Conservation (phyloP, 1,140 invertebrate species). For the Tetramorium simillimum region DNA sequence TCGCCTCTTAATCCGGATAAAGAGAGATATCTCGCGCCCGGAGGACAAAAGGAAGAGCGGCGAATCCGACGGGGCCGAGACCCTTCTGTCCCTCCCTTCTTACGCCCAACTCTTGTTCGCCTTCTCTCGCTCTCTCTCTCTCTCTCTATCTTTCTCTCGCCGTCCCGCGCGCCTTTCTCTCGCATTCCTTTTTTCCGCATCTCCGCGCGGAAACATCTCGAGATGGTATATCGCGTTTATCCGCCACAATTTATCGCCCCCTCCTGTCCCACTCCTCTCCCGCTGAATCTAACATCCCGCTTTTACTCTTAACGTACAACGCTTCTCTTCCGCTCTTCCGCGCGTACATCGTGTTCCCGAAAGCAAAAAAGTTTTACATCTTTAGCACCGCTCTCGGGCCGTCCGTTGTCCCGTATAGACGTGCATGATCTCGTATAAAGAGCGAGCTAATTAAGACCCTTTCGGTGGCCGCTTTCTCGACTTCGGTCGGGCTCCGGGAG, state of each 20-base stretch:
- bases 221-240: slow-evolving; percentile 63
- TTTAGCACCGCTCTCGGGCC: not conserved
- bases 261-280: not conserved
- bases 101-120: not conserved
- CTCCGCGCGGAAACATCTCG: slow-evolving; percentile 28
- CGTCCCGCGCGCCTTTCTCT: not conserved
- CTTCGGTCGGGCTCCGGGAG: not conserved
- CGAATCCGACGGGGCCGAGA: slow-evolving; percentile 26
- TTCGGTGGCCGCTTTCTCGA: not conserved
- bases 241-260: slow-evolving; percentile 62
- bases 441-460: slow-evolving; percentile 62
- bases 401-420: not conserved
- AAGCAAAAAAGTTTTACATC: not conserved
- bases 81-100: not conserved
- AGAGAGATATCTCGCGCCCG: slow-evolving; percentile 75
- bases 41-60: slow-evolving; percentile 68
- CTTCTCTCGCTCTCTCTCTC: slow-evolving; percentile 24
- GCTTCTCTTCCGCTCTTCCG: not conserved
- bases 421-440: slow-evolving; percentile 2
- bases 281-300: slow-evolving; percentile 1
- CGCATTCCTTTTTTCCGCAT: slow-evolving; percentile 37
- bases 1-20: slow-evolving; percentile 76
- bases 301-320: slow-evolving; percentile 36
- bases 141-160: slow-evolving; percentile 39
- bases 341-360: not conserved